phyloP scores from a whole-genome alignment of 2,113 vertebrate genomes.

The Arvicanthis niloticus region DNA sequence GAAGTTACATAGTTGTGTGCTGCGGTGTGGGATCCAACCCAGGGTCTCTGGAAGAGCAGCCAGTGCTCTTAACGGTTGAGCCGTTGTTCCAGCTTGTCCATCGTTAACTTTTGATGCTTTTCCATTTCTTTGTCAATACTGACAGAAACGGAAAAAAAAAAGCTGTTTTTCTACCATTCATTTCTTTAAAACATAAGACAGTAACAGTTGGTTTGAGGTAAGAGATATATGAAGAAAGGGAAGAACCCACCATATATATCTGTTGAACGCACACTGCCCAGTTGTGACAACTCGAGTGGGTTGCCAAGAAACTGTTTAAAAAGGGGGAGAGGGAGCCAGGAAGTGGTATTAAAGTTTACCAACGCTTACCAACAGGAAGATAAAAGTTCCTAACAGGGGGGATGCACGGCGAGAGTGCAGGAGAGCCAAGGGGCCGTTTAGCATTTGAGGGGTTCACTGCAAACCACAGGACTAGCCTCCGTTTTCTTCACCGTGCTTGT shows the following conservation, averaged over 20 bases:
- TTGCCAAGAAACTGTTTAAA: neutral
- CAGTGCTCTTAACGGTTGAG: neutral
- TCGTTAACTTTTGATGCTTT: neutral
- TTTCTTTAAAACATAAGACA: neutral
- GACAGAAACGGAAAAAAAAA: neutral
- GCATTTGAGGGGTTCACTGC: neutral
- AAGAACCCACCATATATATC: neutral
- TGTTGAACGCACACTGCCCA: neutral
- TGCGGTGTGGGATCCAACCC: neutral
- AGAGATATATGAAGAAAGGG: neutral
- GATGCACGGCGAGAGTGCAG: rapidly evolving
- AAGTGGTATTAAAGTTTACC: neutral
- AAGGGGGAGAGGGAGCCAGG: neutral
- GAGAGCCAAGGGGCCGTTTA: too few relatives aligned
- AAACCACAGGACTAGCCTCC: too few relatives aligned
- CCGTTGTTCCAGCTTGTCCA: neutral
- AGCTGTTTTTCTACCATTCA: neutral
- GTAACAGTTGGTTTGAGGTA: neutral
- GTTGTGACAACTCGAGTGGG: neutral
- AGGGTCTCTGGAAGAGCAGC: neutral
- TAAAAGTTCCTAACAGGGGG: neutral
- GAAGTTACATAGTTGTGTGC: neutral
- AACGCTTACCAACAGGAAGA: neutral
- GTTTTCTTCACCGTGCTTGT: neutral
- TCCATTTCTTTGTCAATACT: neutral